Percentiles rank a stretch among this genome's conserved stretches.
These are phyloP conservation scores for Tragelaphus buxtoni DNA, from an alignment of 2,113 vertebrate genomes.

Conservation along the genomic window DNA sequence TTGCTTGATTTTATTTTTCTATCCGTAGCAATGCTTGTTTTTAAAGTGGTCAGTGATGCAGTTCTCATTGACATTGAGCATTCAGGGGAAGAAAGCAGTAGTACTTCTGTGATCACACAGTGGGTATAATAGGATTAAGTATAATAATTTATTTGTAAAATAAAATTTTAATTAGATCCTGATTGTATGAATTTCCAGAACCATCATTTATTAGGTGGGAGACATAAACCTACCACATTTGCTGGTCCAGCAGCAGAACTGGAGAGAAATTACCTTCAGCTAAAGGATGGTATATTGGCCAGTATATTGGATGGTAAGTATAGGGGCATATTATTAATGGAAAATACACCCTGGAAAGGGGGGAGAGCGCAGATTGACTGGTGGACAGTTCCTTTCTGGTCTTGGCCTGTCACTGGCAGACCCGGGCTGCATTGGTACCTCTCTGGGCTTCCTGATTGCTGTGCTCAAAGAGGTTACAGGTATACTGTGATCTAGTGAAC, in stretches of 20 bases:
- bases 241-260: not conserved
- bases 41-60: not conserved
- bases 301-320: not conserved
- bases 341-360: not conserved
- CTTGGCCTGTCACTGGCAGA: not conserved
- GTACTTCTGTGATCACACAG: not conserved
- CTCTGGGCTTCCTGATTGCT: not conserved
- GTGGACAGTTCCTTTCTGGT: not conserved
- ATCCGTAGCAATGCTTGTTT: not conserved
- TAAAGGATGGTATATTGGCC: not conserved
- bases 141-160: slow-evolving; percentile 28
- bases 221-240: not conserved
- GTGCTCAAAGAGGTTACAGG: not conserved
- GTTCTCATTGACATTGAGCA: not conserved
- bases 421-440: not conserved
- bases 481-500: not conserved
- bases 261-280: not conserved
- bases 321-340: not conserved
- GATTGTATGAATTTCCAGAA: not conserved
- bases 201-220: not conserved
- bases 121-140: not conserved
- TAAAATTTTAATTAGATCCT: not conserved
- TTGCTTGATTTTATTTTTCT: slow-evolving; percentile 24
- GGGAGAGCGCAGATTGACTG: not conserved
- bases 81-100: not conserved